Evolutionary conservation across 2,888 invertebrate species (phyloP), one percentile per base, ranked within the genome.

Genomic region (Rotaria socialis): DNA sequence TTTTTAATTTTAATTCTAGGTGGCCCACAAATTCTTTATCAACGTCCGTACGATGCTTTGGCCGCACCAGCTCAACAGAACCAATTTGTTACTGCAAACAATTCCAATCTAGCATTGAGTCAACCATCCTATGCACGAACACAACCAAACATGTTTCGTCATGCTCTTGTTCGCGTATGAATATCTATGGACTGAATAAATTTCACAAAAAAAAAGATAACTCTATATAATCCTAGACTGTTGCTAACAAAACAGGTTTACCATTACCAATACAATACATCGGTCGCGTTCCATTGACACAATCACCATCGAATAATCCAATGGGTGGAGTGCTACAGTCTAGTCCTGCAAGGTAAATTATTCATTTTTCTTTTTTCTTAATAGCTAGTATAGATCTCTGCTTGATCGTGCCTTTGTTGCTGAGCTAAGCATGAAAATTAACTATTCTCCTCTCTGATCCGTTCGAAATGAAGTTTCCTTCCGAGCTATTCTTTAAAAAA

Each of bases 21-120:
- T 47, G 47, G 24, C 14, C 80, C 80, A n/a, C 80, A 80, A 80
- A n/a, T 80, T 8, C 80, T 80, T 2, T 80, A 80, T 80, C 80
- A 80, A 47, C 80, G 47, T 47, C n/a, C 80, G n/a, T 80, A 80
- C n/a, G 80, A 80, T 80, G 24, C 47, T 10, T 16, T n/a, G 11
- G 47, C 47, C 14, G 1, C 24, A 47, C 80, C 43, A 43, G 5
- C 7, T 47, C 80, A 80, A 47, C 47, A 47, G 24, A 47, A 80
- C 47, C 80, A 80, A 47, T 0, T 80, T 24, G 24, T n/a, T 47
- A 1, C 24, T 43, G 47, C 80, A 11, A 43, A 8, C n/a, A 5
- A 8, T 47, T 19, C 80, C n/a, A 10, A 4, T 11, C n/a, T 47
- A n/a, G 24, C 80, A 80, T n/a, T 80, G 4, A 80, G 80, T 80